Evolutionary conservation across 2,797 vertebrate genomes (phyloP), one percentile per base, ranked within the genome.

Genomic region (Cirrhinus mrigala): DNA sequence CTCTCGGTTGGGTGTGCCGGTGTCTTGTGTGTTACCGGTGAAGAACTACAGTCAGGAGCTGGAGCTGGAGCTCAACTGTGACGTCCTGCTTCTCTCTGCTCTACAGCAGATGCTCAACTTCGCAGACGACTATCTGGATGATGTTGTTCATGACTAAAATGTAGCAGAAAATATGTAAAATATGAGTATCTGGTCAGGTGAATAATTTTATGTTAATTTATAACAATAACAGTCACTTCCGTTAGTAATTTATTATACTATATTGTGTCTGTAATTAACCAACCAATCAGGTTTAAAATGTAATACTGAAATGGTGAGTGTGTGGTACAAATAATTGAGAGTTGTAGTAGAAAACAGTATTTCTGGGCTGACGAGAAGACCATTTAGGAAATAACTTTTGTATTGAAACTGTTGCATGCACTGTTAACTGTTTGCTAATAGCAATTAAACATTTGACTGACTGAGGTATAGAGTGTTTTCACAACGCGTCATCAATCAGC

Each of bases 31-130:
- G 48, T 50, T 95, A 78, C 94, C 95, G 3, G 92, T 96, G 90
- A 95, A 94, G 92, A 96, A 94, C 88, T 95, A 94, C 89, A 92
- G 88, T 29, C 90, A 91, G 24, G 92, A 93, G 88, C 71, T 94
- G 90, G 89, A 92, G 76, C 80, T 96, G 90, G 90, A 92, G 29
- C 20, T 64, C 18, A 87, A 88, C 91, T 92, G 89, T 73, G 95
- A 96, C 90, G 92, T 95, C 87, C 92, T 95, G 81, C 89, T 95
- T 84, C 94, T 95, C 82, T 91, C 68, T 1, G 80, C 90, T 4
- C 1, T 93, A 81, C 69, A 89, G 40, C 92, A 95, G 90, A 94
- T 95, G 91, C 89, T 95, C 50, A 87, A 92, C 75, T 93, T 91
- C 37, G 86, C 88, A 46, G 94, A 95, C 79, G 90, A 73, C 44